Evolutionary conservation across 2,113 vertebrate species (phyloP), one percentile per base, ranked within the genome.

Genomic region (Arizona elegans): DNA sequence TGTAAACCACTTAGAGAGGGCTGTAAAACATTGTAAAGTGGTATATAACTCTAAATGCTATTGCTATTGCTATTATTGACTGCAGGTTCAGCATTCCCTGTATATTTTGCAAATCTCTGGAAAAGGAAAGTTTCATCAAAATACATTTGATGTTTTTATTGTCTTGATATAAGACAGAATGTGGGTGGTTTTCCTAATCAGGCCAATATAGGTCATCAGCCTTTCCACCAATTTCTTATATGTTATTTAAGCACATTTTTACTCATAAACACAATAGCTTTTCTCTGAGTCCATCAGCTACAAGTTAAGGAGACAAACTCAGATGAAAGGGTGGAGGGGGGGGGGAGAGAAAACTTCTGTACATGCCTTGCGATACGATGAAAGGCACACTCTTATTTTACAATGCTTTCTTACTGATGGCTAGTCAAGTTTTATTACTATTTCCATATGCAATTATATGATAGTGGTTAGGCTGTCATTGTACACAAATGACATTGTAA

Each of bases 351-450:
- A 90, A 95, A 89, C 92, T 62, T 93, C 55, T 59, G 38, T 70
- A 86, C 93, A 92, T 95, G 85, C 86, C 47, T 8, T 0, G 92
- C 92, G 13, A 93, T 86, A 93, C 54, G 89, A 43, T 92, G 92
- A 96, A 94, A 94, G 29, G 87, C 88, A 92, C 50, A 89, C 93
- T 97, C 94, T 19, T 89, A 93, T 90, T 93, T 96, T 92, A 90
- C 88, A 85, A 94, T 75, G 33, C 33, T 93, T 90, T 95, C 95
- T 95, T 94, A 92, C 95, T 75, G 95, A 94, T 38, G 88, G 38
- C 86, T 90, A 94, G 87, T 91, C 93, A 92, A 92, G 43, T 94
- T 95, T 94, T 24, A 90, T 93, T 94, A 95, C 94, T 94, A 95
- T 90, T 91, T 43, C 24, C 92, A 2, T 56, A 87, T 94, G 92